Base-by-base conservation (phyloP, 2,888 invertebrate genomes). In the Macaria liturata region DNA sequence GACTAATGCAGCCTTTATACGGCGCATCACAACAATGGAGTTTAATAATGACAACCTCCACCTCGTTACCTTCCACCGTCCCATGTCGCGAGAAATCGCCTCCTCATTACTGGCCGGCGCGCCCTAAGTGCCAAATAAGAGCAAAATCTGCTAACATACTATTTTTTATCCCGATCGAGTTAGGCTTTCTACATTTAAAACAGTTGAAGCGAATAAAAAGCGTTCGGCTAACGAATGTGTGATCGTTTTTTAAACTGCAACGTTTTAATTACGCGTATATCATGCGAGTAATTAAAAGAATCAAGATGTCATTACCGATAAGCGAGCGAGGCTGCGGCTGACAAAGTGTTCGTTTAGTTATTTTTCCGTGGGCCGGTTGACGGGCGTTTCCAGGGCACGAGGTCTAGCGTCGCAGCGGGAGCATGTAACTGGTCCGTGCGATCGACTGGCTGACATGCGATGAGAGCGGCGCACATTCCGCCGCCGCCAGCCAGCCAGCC, bases 1-100 rank as follows among this genome's bases (percentile, higher is more conserved):
- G 72, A 77, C 76, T 74, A 75, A 71, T 63, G 73, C 74, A 70
- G 79, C 74, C 81, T 83, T 83, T 83, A 86, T 85, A 86, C 75
- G 77, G 81, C 70, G 72, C 80, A 80, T 84, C 80, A 79, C 80
- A 86, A 86, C 86, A 87, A 87, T 85, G 80, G 82, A 76, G 77
- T 79, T 84, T 81, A 84, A 84, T 85, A 86, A 83, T 80, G 77
- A 84, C 80, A 81, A 73, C 74, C 67, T 74, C 74, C 74, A 64
- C 80, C 82, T 86, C 84, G 83, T 87, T 88, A 85, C 81, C 76
- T 77, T 73, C 72, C 68, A 77, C 74, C 72, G 78, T 80, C 72
- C 78, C 78, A 76, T 84, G 82, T 81, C 76, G 76, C 75, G 70
- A 78, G 81, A 78, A 84, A 83, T 83, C 75, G 81, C 78, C 80